A percentile compares a stretch with the other conserved stretches of the same genome.
Evolutionary conservation across 2,113 vertebrate genomes (phyloP).

Genomic region (Labrus mixtus): DNA sequence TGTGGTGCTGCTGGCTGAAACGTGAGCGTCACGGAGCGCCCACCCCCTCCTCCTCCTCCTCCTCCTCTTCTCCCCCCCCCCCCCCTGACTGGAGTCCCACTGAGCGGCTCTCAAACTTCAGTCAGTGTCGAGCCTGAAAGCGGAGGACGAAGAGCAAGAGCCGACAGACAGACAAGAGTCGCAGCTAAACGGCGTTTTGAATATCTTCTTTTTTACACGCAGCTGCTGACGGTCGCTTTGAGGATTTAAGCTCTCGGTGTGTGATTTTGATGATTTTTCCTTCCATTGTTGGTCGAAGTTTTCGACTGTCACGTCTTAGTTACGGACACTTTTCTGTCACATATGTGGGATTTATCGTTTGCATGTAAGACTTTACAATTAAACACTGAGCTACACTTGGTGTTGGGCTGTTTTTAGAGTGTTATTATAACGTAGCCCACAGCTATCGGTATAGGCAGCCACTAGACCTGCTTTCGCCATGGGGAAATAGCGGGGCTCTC

Average conservation of each 20-base stretch:
- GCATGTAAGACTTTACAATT: background rate
- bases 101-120: constrained; percentile 73
- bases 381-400: background rate
- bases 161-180: constrained; percentile 33
- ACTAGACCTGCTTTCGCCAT: constrained; percentile 56
- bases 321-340: constrained; percentile 34
- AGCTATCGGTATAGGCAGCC: constrained; percentile 16
- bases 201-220: background rate
- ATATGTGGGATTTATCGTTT: constrained; percentile 41
- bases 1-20: constrained; percentile 68
- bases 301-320: constrained; percentile 49
- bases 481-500: constrained; percentile 61
- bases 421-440: constrained; percentile 6
- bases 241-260: constrained; percentile 41
- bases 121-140: constrained; percentile 66
- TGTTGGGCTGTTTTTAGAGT: background rate
- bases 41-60: constrained; percentile 15
- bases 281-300: constrained; percentile 59
- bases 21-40: constrained; percentile 72
- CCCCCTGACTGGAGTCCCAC: constrained; percentile 62
- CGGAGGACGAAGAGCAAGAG: constrained; percentile 58
- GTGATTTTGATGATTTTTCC: constrained; percentile 22
- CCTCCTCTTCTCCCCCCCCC: constrained; percentile 41
- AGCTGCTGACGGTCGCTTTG: background rate
- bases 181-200: constrained; percentile 5